These are phyloP conservation scores for Hydrochoerus hydrochaeris DNA, from an alignment of 2,113 vertebrate species.

Conservation along the genomic window DNA sequence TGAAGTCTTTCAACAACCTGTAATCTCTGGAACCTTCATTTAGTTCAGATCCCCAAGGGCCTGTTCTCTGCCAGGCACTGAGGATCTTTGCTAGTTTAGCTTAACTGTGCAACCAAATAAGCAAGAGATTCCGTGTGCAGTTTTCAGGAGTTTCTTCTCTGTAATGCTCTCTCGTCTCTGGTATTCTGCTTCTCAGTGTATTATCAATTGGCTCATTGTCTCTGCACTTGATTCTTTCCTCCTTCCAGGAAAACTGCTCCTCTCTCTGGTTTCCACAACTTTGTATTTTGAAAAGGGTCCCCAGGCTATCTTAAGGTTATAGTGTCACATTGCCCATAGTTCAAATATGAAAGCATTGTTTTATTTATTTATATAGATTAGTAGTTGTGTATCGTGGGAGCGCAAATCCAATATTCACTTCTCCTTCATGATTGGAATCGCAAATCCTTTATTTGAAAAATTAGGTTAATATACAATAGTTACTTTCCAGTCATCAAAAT, in stretches of 20 bases:
- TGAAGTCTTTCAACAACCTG: not conserved
- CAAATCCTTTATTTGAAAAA: slow-evolving; percentile 34
- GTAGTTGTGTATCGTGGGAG: not conserved
- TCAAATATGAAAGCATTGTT: not conserved
- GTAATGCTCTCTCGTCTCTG: not conserved
- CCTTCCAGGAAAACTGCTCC: not conserved
- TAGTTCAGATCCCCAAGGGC: not conserved
- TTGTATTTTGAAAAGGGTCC: not conserved
- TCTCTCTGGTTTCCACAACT: slow-evolving; percentile 7
- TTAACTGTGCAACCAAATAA: not conserved
- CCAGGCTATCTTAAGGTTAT: not conserved
- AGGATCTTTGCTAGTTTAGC: not conserved
- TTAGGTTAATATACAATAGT: not conserved
- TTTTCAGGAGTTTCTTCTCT: not conserved
- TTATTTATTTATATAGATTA: not conserved
- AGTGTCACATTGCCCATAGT: not conserved
- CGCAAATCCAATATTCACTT: not conserved
- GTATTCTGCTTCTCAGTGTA: not conserved
- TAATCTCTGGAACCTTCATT: not conserved
- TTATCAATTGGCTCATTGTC: not conserved
- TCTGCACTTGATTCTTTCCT: not conserved
- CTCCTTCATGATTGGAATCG: not conserved
- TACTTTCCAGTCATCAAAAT: not conserved
- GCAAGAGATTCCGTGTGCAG: not conserved
- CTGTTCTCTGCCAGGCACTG: not conserved